Conservation (phyloP, 2,113 vertebrate species). For the Vicugna pacos region DNA sequence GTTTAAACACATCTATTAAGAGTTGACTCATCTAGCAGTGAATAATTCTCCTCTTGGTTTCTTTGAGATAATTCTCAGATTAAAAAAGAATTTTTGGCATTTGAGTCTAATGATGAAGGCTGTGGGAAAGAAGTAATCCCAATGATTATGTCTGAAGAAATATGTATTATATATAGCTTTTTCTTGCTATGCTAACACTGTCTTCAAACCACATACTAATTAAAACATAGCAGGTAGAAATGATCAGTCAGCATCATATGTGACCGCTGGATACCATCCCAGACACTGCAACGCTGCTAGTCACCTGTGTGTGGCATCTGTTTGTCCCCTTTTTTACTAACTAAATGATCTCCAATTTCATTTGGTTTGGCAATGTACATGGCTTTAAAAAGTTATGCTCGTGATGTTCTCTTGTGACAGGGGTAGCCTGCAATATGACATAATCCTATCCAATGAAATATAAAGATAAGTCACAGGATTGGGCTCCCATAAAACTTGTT, state of each 20-base stretch:
- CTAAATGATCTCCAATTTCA: background rate
- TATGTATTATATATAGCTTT: slow-evolving; percentile 1
- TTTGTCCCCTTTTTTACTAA: background rate
- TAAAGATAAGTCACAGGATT: background rate
- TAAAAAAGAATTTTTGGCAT: background rate
- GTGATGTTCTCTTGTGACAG: background rate
- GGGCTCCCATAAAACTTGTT: background rate
- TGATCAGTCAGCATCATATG: background rate
- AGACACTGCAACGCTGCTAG: background rate
- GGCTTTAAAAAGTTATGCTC: background rate
- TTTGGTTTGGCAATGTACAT: background rate
- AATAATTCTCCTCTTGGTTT: slow-evolving; percentile 36
- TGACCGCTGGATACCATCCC: background rate
- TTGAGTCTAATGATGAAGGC: slow-evolving; percentile 1
- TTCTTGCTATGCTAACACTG: background rate
- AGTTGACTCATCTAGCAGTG: slow-evolving; percentile 2
- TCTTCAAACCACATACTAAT: background rate
- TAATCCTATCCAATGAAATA: background rate
- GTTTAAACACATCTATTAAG: slow-evolving; percentile 58
- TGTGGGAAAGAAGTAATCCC: slow-evolving; percentile 31
- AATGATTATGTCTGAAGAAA: slow-evolving; percentile 41
- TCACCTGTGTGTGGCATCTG: background rate
- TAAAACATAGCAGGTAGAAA: background rate
- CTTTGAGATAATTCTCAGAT: slow-evolving; percentile 14
- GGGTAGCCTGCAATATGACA: background rate